Evolutionary conservation across 2,797 vertebrate species (phyloP), one percentile per base, ranked within the genome.

Genomic region (Gobionotothen gibberifrons): DNA sequence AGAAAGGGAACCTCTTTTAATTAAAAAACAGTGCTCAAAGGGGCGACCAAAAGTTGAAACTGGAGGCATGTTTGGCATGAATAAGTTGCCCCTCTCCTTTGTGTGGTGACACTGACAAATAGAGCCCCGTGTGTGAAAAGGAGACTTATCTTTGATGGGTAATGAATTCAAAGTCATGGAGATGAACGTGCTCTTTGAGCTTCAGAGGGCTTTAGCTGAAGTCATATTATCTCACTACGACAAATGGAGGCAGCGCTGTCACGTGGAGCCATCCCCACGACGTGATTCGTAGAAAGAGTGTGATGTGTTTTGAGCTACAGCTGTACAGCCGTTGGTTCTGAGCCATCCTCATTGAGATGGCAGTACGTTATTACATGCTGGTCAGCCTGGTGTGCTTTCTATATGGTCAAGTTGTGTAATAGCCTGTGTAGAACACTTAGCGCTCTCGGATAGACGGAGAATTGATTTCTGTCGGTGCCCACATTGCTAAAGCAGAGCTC

Each of bases 41-140:
- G 92, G 88, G 85, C 72, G 71, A 91, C 90, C 87, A 90, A 91
- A 94, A 92, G 92, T 94, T 93, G 88, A 93, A 93, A 93, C 92
- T 90, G 72, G 83, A 94, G 91, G 90, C 93, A 94, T 94, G 94
- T 96, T 95, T 93, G 91, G 94, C 94, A 94, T 94, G 93, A 95
- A 94, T 94, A 94, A 94, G 92, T 93, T 85, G 88, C 85, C 91
- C 91, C 89, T 87, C 83, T 90, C 84, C 90, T 94, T 94, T 95
- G 93, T 94, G 90, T 76, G 72, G 85, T 94, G 95, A 95, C 94
- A 94, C 93, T 95, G 94, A 95, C 94, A 94, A 95, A 94, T 94
- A 94, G 94, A 93, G 92, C 91, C 86, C 87, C 56, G 81, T 59
- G 88, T 86, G 90, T 88, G 85, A 91, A 93, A 91, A 93, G 90